A percentile compares a stretch with the other conserved stretches of the same genome.
Evolutionary conservation across 2,888 invertebrate species (phyloP).

Genomic region (Oegoconia quadripuncta): DNA sequence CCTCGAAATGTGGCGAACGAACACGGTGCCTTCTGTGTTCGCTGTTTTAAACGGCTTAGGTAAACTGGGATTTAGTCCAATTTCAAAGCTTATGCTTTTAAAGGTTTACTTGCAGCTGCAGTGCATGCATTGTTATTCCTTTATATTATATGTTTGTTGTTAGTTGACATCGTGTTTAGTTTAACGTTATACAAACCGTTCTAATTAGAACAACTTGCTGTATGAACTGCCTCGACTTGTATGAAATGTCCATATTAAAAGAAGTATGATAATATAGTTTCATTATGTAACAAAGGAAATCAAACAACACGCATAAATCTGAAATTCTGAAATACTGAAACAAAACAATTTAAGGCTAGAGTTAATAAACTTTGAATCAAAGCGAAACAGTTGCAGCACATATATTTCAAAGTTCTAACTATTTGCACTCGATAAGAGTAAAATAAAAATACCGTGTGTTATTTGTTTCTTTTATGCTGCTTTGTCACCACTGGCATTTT

Average conservation of each 20-base stretch:
- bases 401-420: constrained; percentile 9
- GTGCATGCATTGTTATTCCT: constrained; percentile 18
- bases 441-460: no score
- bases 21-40: constrained; percentile 36
- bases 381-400: constrained; percentile 11
- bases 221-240: no score
- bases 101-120: constrained; percentile 36
- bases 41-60: constrained; percentile 44
- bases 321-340: not conserved
- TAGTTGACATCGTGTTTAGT: no score
- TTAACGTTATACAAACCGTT: no score
- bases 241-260: no score
- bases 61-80: constrained; percentile 61
- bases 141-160: not conserved
- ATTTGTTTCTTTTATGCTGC: no score
- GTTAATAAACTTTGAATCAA: constrained; percentile 14
- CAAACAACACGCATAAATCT: no score
- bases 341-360: constrained; percentile 9
- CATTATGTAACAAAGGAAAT: no score
- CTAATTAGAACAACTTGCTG: no score
- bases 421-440: constrained; percentile 1
- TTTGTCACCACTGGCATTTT: no score
- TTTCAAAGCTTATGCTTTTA: constrained; percentile 52
- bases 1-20: no score
- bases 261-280: no score